Evolutionary conservation across 2,888 invertebrate species (phyloP), one percentile per base, ranked within the genome.

Genomic region (Phengaris arion): DNA sequence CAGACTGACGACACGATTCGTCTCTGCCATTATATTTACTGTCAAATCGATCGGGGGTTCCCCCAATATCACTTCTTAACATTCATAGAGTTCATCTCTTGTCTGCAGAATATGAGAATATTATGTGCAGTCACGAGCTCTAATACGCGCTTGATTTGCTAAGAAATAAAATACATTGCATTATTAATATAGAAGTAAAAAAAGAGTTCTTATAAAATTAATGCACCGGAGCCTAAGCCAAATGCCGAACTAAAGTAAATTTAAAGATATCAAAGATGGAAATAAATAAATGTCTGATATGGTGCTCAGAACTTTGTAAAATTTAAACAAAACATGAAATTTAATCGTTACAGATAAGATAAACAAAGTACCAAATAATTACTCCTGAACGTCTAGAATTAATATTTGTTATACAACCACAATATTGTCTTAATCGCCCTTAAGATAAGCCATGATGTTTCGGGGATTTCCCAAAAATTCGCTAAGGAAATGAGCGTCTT

Each of bases 401-500:
- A 75, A 69, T 69, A 54, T 75, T 69, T 68, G 2, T 54, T 55
- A 68, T 55, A 52, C 54, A 45, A 48, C 75, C 15, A 69, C 54
- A 75, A 54, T 75, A 52, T 72, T 54, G 52, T 35, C 72, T 57
- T 70, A 75, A 75, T 75, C 70, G 69, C 22, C 22, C 22, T 75
- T 75, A 51, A 75, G 70, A 75, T 75, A 75, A 75, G 75, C 22
- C 22, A 22, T 22, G 22, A 57, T 57, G 75, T 69, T 75, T 75
- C 69, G 69, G 48, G 75, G 57, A 22, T 22, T 75, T 70, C 54
- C 22, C 70, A 57, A 69, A 57, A 75, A 70, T 69, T 48, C 75
- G 69, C 46, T 51, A 9, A 59, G 77, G 75, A 78, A 77, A 79
- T 77, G 75, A 77, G 74, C 75, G 64, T 74, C 77, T 76, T 79